A percentile compares a stretch with the other conserved stretches of the same genome.
Conservation (phyloP, 2,888 invertebrate genomes). For the Leucozona laternaria region DNA sequence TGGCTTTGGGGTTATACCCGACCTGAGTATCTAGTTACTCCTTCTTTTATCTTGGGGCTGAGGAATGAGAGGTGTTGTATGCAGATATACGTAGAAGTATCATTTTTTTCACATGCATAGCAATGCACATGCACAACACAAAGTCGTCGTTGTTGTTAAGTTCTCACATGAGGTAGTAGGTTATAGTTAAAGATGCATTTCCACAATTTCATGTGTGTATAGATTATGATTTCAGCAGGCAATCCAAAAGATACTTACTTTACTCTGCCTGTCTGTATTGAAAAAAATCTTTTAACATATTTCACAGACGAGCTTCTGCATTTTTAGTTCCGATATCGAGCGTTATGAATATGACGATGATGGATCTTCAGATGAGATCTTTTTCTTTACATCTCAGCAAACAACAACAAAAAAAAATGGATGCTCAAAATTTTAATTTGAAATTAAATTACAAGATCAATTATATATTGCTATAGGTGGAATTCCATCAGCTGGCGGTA, state of each 20-base stretch:
- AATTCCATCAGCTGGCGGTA: constrained; percentile 16
- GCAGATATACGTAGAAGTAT: constrained; percentile 41
- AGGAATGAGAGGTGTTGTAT: constrained; percentile 34
- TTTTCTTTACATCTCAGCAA: not conserved
- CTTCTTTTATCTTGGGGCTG: constrained; percentile 33
- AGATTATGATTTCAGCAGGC: constrained; percentile 58
- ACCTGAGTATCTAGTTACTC: constrained; percentile 38
- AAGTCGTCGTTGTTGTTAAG: not conserved
- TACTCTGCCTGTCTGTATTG: constrained; percentile 15
- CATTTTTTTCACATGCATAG: not conserved
- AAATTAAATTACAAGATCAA: constrained; percentile 74
- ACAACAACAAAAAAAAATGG: constrained; percentile 18
- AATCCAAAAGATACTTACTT: constrained; percentile 45
- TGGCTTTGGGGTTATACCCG: constrained; percentile 40
- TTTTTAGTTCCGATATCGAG: constrained; percentile 64
- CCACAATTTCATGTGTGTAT: constrained; percentile 61
- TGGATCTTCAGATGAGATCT: constrained; percentile 33
- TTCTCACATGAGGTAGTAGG: constrained; percentile 56
- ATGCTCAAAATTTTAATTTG: constrained; percentile 66
- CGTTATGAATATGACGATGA: constrained; percentile 67
- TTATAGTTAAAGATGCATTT: constrained; percentile 53
- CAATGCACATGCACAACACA: not conserved
- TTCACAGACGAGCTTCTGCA: constrained; percentile 14
- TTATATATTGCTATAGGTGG: constrained; percentile 35
- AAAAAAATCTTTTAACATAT: constrained; percentile 36